Evolutionary conservation across 1,140 invertebrate species (phyloP), one percentile per base, ranked within the genome.

Genomic region (Drosophila navojoa): DNA sequence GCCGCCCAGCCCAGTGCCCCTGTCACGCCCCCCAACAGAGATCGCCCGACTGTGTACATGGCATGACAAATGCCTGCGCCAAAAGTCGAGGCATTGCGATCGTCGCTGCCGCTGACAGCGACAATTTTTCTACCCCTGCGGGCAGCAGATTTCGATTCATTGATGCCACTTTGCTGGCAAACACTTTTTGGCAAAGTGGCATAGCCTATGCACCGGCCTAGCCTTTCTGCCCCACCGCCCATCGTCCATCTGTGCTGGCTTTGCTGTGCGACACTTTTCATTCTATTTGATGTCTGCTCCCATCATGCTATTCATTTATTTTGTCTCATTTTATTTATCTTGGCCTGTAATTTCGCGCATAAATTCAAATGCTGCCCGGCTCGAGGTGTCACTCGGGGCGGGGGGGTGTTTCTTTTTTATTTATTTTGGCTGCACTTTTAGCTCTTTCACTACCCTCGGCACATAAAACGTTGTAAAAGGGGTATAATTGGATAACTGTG

Each of bases 341-440:
- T 86, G 71, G 81, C 79, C 78, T 81, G 81, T 81, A 86, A 86
- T 86, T 87, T 87, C 84, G 84, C 82, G 79, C 82, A 87, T 87
- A 87, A 87, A 87, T 89, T 84, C 59, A 71, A 64, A 75, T 35
- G 63, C 71, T 35, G 38, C 27, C 42, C 22, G 11, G 69, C 63
- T 66, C 64, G 60, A 73, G 77, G 78, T 80, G 78, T 80, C 77
- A 71, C 55, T 53, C 44, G 49, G 27, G 38, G 25, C 4, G 2
- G 3, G 40, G 15, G 40, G 15, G 40, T 13, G 27, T 45, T 11
- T 47, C 55, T 50, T 57, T 62, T 76, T 64, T 79, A 63, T 79
- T 79, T 79, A 77, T 79, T 72, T 80, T 81, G 75, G 64, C 71
- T 66, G 45, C 67, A 71, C 58, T 69, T 69, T 69, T 74, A 38